These are phyloP conservation scores for Heteractis magnifica DNA, from an alignment of 92 coral and sea anemone genomes.

Conservation along the genomic window DNA sequence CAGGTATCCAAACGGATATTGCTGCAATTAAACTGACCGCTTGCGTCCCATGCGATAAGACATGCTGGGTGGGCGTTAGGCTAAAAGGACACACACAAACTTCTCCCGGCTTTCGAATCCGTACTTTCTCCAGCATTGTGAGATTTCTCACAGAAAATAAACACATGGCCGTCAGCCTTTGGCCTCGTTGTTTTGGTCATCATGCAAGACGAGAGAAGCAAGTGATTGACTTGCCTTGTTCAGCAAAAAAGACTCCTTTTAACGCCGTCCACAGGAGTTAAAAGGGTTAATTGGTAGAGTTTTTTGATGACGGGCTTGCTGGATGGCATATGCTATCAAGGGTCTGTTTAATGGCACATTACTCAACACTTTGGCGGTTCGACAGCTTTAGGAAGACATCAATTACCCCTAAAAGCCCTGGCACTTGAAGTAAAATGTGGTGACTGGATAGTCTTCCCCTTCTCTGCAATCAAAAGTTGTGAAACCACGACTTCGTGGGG, in stretches of 20 bases:
- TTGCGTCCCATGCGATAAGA: slow-evolving; percentile 11
- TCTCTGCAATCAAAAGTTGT: not conserved
- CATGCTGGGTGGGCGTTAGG: slow-evolving; percentile 24
- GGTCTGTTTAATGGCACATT: slow-evolving; percentile 20
- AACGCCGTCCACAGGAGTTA: slow-evolving; percentile 13
- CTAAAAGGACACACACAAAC: not conserved
- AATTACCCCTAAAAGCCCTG: slow-evolving; percentile 23
- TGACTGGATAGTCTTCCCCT: not conserved
- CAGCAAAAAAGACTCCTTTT: slow-evolving; percentile 12
- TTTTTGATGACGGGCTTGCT: slow-evolving; percentile 14
- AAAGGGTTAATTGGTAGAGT: slow-evolving; percentile 25
- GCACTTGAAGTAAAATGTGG: slow-evolving; percentile 7
- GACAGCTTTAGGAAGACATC: slow-evolving; percentile 43
- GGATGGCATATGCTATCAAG: slow-evolving; percentile 19
- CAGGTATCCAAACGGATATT: slow-evolving; percentile 27
- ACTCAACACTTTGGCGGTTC: slow-evolving; percentile 34
- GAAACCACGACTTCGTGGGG: not conserved
- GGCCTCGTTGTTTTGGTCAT: not conserved
- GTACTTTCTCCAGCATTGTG: not conserved
- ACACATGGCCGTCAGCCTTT: slow-evolving; percentile 12
- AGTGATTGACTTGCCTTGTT: slow-evolving; percentile 12
- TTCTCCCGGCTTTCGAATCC: not conserved
- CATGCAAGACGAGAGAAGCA: not conserved
- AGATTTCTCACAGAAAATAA: slow-evolving; percentile 18
- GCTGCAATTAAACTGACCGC: slow-evolving; percentile 25